phyloP scores from a whole-genome alignment of 2,797 vertebrate species.

The Sarcoramphus papa region DNA sequence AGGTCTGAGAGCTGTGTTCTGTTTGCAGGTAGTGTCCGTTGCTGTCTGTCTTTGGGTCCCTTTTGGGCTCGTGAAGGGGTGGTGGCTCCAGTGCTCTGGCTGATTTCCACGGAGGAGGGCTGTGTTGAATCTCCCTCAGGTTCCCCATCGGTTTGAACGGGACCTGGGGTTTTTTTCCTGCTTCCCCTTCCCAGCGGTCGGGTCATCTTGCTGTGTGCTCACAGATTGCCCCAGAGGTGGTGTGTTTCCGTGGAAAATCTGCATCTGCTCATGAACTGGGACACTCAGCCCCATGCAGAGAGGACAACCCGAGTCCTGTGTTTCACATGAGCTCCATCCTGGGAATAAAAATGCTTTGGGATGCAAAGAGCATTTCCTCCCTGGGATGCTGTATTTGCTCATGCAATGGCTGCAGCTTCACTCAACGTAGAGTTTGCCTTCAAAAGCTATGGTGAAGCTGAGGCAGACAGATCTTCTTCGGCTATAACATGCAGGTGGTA shows the following conservation, averaged over 20 bases:
- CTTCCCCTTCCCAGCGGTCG: not conserved
- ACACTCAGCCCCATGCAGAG: not conserved
- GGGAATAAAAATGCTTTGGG: not conserved
- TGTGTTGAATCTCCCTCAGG: not conserved
- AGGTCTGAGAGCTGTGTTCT: not conserved
- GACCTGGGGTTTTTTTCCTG: accelerated
- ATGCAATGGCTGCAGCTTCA: not conserved
- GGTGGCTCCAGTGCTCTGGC: not conserved
- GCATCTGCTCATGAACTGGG: not conserved
- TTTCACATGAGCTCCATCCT: not conserved
- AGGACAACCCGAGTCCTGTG: not conserved
- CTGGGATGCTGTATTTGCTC: not conserved
- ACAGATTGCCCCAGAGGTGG: not conserved
- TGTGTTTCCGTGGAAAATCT: not conserved
- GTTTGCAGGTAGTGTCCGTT: not conserved
- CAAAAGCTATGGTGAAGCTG: not conserved
- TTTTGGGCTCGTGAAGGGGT: not conserved
- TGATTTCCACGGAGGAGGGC: not conserved
- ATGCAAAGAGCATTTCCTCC: not conserved
- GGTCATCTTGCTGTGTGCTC: not conserved
- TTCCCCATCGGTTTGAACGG: not conserved
- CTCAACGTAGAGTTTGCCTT: not conserved
- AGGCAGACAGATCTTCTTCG: not conserved
- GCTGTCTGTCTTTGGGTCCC: not conserved
- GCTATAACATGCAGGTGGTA: accelerated